Evolutionary conservation across 2,888 invertebrate species (phyloP).

Genomic region (Dynastes grantii): DNA sequence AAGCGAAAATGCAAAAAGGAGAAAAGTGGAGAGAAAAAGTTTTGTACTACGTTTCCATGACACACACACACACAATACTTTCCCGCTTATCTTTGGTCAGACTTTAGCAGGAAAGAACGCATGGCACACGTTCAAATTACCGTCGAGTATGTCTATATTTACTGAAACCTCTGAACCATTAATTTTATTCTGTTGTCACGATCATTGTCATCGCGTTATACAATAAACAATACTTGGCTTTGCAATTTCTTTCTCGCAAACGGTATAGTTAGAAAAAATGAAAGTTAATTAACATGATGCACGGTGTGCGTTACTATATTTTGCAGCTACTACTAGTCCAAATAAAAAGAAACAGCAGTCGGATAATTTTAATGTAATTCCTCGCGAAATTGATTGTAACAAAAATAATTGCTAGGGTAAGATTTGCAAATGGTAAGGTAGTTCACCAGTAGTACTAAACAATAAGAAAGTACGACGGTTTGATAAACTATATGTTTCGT

Average conservation of each 20-base stretch:
- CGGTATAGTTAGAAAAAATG: slow-evolving; percentile 1
- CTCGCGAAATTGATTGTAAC: not conserved
- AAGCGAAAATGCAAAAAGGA: not conserved
- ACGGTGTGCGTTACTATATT: not conserved
- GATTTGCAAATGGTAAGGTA: not conserved
- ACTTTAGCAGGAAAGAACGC: slow-evolving; percentile 41
- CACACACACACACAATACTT: slow-evolving; percentile 47
- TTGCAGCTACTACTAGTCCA: not conserved
- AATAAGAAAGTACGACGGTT: too few species aligned
- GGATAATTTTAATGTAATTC: not conserved
- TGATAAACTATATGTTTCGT: not conserved
- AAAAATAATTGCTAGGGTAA: not conserved
- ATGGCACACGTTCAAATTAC: slow-evolving; percentile 47
- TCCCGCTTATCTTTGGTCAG: slow-evolving; percentile 38
- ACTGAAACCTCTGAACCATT: slow-evolving; percentile 34
- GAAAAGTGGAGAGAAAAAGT: not conserved
- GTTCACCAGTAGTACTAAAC: not conserved
- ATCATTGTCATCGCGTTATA: slow-evolving; percentile 29
- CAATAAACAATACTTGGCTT: slow-evolving; percentile 6
- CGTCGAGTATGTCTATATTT: slow-evolving; percentile 40
- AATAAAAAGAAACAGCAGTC: not conserved
- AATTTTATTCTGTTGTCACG: slow-evolving; percentile 32
- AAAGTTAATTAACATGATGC: slow-evolving; percentile 33
- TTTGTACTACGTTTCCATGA: slow-evolving; percentile 43
- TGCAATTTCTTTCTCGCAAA: not conserved